These are phyloP conservation scores for Mastomys coucha DNA, from an alignment of 2,113 vertebrate genomes.

Conservation along the genomic window DNA sequence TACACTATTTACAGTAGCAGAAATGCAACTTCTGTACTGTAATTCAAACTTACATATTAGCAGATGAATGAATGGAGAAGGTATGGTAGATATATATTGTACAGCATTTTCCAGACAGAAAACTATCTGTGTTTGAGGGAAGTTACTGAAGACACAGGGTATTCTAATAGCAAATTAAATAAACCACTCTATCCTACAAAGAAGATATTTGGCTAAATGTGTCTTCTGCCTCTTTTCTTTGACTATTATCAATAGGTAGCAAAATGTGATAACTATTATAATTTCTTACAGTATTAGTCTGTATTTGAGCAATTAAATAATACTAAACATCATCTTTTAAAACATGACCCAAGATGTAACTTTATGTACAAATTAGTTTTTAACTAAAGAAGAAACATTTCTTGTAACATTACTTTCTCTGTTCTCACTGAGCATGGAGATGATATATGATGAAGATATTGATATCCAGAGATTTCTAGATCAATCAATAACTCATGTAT, in stretches of 20 bases:
- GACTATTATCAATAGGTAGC: neutral
- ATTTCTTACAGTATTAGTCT: neutral
- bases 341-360: neutral
- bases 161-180: neutral
- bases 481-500: neutral
- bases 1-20: neutral
- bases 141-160: neutral
- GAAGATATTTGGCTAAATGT: neutral
- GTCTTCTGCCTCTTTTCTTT: neutral
- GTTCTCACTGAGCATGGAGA: neutral
- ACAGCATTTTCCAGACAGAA: neutral
- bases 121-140: neutral
- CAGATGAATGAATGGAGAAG: neutral
- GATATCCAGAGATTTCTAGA: accelerated
- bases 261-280: neutral
- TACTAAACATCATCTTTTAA: too few species aligned
- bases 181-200: neutral
- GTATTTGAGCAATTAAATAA: neutral
- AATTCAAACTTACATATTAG: too few species aligned
- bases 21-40: too few species aligned
- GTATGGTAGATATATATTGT: neutral
- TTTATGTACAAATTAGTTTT: neutral
- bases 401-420: neutral
- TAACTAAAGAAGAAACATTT: neutral
- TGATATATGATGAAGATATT: neutral